Conservation (phyloP, 92 coral and sea anemone genomes). For the Anthopleura xanthogrammica region DNA sequence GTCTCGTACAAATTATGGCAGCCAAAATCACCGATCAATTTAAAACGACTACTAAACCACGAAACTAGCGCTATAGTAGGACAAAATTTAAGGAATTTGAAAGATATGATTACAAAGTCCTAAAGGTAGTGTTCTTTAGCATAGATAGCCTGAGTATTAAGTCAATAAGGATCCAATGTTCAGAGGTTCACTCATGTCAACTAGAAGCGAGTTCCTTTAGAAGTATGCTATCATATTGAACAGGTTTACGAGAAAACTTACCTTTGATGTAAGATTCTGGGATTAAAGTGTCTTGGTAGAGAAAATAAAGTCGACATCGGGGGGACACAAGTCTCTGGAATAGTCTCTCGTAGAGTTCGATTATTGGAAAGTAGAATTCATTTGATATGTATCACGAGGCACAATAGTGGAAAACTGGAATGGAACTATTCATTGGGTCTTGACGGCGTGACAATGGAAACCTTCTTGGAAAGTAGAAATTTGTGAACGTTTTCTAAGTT, state of each 20-base stretch:
- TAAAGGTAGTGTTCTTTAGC: no score
- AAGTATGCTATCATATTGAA: neutral
- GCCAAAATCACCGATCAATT: no score
- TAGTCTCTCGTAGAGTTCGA: constrained; percentile 7
- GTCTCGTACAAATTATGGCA: no score
- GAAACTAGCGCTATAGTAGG: no score
- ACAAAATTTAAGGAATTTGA: neutral
- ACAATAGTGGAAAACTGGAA: constrained; percentile 10
- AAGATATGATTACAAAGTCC: no score
- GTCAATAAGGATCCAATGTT: no score
- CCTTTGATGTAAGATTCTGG: neutral
- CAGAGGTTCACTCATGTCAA: no score
- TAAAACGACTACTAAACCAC: no score
- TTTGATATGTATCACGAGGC: constrained; percentile 10
- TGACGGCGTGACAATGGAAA: neutral
- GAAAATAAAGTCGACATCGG: neutral
- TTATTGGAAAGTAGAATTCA: constrained; percentile 10
- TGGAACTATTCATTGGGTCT: neutral
- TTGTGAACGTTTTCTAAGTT: neutral
- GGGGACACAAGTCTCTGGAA: neutral
- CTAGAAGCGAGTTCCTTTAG: neutral
- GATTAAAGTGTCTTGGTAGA: neutral
- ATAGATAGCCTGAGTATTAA: no score
- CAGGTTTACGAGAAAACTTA: neutral
- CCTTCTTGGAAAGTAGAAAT: neutral